phyloP scores from a whole-genome alignment of 2,888 invertebrate genomes.

The Quadriops clusia region DNA sequence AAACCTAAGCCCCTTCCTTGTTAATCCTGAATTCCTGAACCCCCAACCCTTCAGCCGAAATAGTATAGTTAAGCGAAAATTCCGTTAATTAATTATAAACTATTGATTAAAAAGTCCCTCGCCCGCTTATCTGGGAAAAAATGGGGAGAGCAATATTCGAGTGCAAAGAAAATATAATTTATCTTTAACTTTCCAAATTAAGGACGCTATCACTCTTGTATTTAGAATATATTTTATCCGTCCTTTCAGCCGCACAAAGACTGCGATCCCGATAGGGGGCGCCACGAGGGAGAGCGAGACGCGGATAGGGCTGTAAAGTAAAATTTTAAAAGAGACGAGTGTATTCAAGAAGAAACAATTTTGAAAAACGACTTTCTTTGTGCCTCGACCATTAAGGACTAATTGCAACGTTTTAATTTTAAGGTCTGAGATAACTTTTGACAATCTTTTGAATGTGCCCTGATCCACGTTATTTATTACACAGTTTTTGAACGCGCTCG shows the following conservation, averaged over 20 bases:
- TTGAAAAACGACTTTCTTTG: slow-evolving; percentile 39
- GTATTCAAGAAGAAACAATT: slow-evolving; percentile 36
- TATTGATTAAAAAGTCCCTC: too few relatives aligned
- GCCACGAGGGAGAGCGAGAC: slow-evolving; percentile 1
- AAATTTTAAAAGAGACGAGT: slow-evolving; percentile 23
- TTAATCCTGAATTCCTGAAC: too few relatives aligned
- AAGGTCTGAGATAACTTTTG: slow-evolving; percentile 32
- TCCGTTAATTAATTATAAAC: too few relatives aligned
- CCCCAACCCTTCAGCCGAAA: too few relatives aligned
- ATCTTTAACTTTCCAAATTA: slow-evolving; percentile 32
- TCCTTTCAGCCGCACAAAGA: slow-evolving; percentile 16
- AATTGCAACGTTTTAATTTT: slow-evolving; percentile 38
- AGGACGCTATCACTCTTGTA: slow-evolving; percentile 32
- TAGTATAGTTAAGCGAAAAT: too few relatives aligned
- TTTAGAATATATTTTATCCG: slow-evolving; percentile 29
- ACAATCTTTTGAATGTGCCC: slow-evolving; percentile 28
- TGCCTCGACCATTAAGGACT: slow-evolving; percentile 35
- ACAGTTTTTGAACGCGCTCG: slow-evolving; percentile 1
- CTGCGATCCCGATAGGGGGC: slow-evolving; percentile 12
- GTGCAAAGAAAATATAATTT: slow-evolving; percentile 29
- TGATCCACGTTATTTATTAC: slow-evolving; percentile 18
- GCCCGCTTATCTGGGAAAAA: too few relatives aligned
- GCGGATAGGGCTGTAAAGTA: slow-evolving; percentile 4
- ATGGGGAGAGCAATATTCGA: too few relatives aligned
- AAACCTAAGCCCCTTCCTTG: too few relatives aligned